phyloP scores from a whole-genome alignment of 2,113 vertebrate genomes.

The Misgurnus anguillicaudatus region DNA sequence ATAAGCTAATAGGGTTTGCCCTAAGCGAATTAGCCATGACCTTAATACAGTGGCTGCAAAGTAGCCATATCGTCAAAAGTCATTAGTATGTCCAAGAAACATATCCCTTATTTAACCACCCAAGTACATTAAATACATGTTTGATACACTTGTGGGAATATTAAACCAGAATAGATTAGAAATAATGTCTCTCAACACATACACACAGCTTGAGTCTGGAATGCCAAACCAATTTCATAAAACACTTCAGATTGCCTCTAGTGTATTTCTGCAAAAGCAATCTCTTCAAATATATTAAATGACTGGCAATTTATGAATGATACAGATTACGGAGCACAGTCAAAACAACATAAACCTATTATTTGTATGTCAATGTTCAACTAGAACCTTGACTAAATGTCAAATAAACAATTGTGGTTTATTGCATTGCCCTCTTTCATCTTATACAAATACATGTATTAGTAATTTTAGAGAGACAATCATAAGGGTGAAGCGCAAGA shows the following conservation, averaged over 20 bases:
- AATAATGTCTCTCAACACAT: conserved; percentile 19
- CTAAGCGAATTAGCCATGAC: conserved; percentile 42
- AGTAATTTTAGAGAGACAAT: conserved; percentile 11
- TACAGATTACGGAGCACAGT: conserved; percentile 16
- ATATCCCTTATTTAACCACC: conserved; percentile 28
- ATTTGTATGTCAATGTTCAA: conserved; percentile 23
- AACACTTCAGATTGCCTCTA: not conserved
- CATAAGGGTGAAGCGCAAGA: not conserved
- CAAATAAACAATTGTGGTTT: conserved; percentile 23
- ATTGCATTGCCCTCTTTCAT: not conserved
- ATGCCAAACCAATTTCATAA: conserved; percentile 18
- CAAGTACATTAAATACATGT: conserved; percentile 40
- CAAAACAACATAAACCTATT: conserved; percentile 2
- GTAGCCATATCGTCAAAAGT: conserved; percentile 35
- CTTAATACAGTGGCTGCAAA: conserved; percentile 37
- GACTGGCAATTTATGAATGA: conserved; percentile 30
- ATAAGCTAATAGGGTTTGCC: conserved; percentile 32
- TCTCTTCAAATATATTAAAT: conserved; percentile 20
- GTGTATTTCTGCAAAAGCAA: conserved; percentile 8
- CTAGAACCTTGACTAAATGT: conserved; percentile 33
- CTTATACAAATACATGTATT: not conserved
- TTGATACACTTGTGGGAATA: conserved; percentile 37
- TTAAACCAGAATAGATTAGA: conserved; percentile 22
- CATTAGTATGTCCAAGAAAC: conserved; percentile 42
- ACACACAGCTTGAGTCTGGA: not conserved